These are phyloP conservation scores for Andrena cerasifolii DNA, from an alignment of 1,140 invertebrate species.

Conservation along the genomic window DNA sequence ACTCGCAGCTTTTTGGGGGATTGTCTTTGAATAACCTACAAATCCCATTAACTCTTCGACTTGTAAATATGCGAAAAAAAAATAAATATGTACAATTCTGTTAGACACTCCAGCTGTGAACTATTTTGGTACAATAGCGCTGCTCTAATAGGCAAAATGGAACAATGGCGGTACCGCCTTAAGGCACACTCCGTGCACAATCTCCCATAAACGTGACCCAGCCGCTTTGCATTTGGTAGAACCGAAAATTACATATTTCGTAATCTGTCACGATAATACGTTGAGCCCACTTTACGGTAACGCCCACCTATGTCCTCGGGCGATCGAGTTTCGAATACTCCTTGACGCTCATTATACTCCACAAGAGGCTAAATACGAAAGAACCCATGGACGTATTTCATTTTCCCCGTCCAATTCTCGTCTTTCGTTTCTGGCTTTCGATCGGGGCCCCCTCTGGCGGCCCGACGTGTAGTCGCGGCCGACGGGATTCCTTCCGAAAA, in stretches of 20 bases:
- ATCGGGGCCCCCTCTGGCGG: background rate
- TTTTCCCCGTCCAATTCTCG: background rate
- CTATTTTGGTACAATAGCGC: too few species aligned
- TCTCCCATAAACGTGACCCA: background rate
- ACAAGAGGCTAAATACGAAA: background rate
- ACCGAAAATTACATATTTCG: constrained; percentile 21
- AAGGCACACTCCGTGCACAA: too few species aligned
- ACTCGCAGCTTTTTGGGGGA: background rate
- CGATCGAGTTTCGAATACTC: background rate
- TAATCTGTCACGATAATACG: background rate
- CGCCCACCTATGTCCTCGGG: background rate
- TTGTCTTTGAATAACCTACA: too few species aligned
- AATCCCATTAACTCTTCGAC: too few species aligned
- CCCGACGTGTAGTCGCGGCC: background rate
- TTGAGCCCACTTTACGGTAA: background rate
- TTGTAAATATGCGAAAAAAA: too few species aligned
- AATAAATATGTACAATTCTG: too few species aligned
- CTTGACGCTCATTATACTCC: background rate
- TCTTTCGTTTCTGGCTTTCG: too few species aligned
- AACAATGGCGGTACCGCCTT: too few species aligned
- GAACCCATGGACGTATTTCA: background rate
- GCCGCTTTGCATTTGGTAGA: background rate
- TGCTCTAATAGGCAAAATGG: too few species aligned
- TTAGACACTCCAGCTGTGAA: too few species aligned
- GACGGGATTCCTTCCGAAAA: background rate